phyloP scores from a whole-genome alignment of 2,797 vertebrate species.

The Eulemur albifrons region DNA sequence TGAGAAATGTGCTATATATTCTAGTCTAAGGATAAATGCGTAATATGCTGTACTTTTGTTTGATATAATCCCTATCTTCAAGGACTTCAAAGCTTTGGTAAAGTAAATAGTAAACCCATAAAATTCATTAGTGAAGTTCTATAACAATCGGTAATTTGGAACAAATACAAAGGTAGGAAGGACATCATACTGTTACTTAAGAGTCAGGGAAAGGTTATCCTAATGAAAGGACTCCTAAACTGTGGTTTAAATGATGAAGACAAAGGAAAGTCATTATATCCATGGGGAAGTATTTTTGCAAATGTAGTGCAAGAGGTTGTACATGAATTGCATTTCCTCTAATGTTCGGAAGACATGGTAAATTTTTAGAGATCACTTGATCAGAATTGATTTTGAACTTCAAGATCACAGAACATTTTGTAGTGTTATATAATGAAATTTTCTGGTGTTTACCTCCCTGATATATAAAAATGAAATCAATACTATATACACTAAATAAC shows the following conservation, averaged over 20 bases:
- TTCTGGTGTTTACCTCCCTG: background rate
- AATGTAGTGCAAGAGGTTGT: background rate
- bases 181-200: background rate
- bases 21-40: background rate
- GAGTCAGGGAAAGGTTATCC: background rate
- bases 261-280: background rate
- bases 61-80: background rate
- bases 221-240: background rate
- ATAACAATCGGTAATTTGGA: background rate
- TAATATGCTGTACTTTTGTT: background rate
- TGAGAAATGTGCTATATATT: background rate
- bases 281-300: background rate
- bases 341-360: background rate
- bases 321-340: background rate
- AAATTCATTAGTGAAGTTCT: background rate
- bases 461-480: conserved; percentile 9
- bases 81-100: background rate
- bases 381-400: background rate
- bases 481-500: background rate
- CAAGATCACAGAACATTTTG: background rate
- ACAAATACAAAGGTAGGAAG: background rate
- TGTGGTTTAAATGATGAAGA: background rate
- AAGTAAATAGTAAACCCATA: background rate
- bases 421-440: background rate
- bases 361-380: background rate